A percentile compares a stretch with the other conserved stretches of the same genome.
Evolutionary conservation across 2,113 vertebrate species (phyloP).

Genomic region (Cololabis saira): DNA sequence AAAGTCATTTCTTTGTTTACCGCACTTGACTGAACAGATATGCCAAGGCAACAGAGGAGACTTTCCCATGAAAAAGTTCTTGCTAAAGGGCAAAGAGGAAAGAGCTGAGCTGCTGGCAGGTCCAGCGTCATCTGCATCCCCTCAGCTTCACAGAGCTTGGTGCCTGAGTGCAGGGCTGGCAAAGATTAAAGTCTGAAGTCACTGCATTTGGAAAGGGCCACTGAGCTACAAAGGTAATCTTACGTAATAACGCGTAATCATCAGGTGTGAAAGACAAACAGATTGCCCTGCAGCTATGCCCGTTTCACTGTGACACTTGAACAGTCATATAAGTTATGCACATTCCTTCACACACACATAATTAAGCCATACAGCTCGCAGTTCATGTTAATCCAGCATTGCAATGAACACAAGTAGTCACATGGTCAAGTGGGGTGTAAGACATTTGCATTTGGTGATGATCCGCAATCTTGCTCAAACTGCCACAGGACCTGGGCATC

Average conservation of each 20-base stretch:
- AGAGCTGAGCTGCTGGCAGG: slow-evolving; percentile 7
- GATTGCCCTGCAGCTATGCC: slow-evolving; percentile 1
- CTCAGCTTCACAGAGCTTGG: slow-evolving; percentile 2
- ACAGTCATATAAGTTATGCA: too few relatives aligned
- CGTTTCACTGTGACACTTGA: too few relatives aligned
- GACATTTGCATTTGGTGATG: too few relatives aligned
- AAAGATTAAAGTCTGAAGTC: slow-evolving; percentile 22
- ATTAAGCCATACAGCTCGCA: not conserved
- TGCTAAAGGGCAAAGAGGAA: slow-evolving; percentile 9
- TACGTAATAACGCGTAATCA: slow-evolving; percentile 13
- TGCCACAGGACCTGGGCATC: too few relatives aligned
- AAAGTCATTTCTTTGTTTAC: slow-evolving; percentile 27
- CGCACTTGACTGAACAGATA: slow-evolving; percentile 22
- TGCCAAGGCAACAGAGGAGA: not conserved
- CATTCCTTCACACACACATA: not conserved
- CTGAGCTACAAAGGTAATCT: slow-evolving; percentile 12
- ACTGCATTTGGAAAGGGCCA: slow-evolving; percentile 18
- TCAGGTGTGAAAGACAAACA: slow-evolving; percentile 18
- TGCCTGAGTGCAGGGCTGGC: not conserved
- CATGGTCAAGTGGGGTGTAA: too few relatives aligned
- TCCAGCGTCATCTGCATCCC: slow-evolving; percentile 17
- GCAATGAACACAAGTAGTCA: not conserved
- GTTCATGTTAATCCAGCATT: not conserved
- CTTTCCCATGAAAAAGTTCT: slow-evolving; percentile 24
- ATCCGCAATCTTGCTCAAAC: too few relatives aligned